phyloP scores from a whole-genome alignment of 2,888 invertebrate genomes.

The Pheosia gnoma region DNA sequence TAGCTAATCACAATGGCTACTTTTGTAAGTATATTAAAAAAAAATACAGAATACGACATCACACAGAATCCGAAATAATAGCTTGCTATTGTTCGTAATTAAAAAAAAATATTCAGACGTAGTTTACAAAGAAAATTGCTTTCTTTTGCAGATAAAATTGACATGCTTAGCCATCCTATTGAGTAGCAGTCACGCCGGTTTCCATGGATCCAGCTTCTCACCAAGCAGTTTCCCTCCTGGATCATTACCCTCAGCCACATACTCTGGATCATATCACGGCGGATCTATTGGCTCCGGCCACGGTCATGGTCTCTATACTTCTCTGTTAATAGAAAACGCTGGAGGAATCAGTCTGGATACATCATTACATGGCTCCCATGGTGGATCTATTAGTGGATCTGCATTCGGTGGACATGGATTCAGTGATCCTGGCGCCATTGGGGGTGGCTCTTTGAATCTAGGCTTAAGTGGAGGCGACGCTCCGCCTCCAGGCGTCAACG shows the following conservation, averaged over 20 bases:
- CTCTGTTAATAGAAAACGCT: background rate
- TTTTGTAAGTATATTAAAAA: conserved; percentile 66
- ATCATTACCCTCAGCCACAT: conserved; percentile 72
- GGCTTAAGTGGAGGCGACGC: conserved; percentile 44
- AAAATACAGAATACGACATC: background rate
- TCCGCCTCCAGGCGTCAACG: conserved; percentile 61
- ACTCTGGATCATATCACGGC: conserved; percentile 46
- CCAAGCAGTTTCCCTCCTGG: conserved; percentile 75
- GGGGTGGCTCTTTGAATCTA: conserved; percentile 21
- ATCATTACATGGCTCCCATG: background rate
- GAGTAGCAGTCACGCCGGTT: conserved; percentile 67
- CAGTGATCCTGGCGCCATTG: conserved; percentile 17
- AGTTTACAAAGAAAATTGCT: conserved; percentile 16
- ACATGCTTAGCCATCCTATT: conserved; percentile 73
- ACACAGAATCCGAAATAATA: background rate
- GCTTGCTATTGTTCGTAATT: no score
- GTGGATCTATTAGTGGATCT: conserved; percentile 8
- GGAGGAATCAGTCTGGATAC: background rate
- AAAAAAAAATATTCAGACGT: conserved; percentile 8
- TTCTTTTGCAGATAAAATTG: conserved; percentile 70
- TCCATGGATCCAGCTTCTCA: conserved; percentile 65
- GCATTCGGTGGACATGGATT: conserved; percentile 12
- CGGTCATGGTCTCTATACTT: background rate
- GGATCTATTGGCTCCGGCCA: conserved; percentile 2
- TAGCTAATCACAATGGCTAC: conserved; percentile 81